Conservation (phyloP, 2,113 vertebrate genomes). For the Reinhardtius hippoglossoides region DNA sequence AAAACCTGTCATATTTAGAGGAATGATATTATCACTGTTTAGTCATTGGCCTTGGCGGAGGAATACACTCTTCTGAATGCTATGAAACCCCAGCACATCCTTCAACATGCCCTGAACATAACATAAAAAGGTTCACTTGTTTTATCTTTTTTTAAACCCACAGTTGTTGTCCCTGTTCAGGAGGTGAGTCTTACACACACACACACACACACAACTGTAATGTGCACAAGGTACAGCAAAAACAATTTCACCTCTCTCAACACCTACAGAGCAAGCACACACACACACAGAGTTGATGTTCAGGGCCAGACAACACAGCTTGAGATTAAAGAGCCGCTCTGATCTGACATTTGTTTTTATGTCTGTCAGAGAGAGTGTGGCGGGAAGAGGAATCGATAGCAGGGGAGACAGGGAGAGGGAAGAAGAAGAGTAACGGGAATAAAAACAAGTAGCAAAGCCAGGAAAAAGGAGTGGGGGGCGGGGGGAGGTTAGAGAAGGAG, state of each 20-base stretch:
- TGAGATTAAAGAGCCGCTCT: conserved; percentile 80
- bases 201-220: too few relatives aligned
- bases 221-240: neutral
- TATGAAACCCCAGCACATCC: neutral
- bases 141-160: too few relatives aligned
- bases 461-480: neutral
- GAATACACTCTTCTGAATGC: neutral
- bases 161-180: too few relatives aligned
- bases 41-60: too few relatives aligned
- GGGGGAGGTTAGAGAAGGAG: neutral
- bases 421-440: conserved; percentile 3
- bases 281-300: conserved; percentile 59
- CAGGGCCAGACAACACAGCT: conserved; percentile 75
- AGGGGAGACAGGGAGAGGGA: conserved; percentile 30
- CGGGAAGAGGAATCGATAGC: conserved; percentile 63
- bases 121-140: neutral
- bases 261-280: conserved; percentile 7
- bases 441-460: neutral
- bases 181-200: too few relatives aligned
- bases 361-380: conserved; percentile 73
- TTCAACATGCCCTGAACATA: too few relatives aligned
- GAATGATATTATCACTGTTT: too few relatives aligned
- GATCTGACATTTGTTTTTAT: conserved; percentile 83
- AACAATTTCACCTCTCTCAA: conserved; percentile 23
- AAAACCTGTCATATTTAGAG: too few relatives aligned